Evolutionary conservation across 2,888 invertebrate genomes (phyloP), one percentile per base, ranked within the genome.

Genomic region (Diloba caeruleocephala): DNA sequence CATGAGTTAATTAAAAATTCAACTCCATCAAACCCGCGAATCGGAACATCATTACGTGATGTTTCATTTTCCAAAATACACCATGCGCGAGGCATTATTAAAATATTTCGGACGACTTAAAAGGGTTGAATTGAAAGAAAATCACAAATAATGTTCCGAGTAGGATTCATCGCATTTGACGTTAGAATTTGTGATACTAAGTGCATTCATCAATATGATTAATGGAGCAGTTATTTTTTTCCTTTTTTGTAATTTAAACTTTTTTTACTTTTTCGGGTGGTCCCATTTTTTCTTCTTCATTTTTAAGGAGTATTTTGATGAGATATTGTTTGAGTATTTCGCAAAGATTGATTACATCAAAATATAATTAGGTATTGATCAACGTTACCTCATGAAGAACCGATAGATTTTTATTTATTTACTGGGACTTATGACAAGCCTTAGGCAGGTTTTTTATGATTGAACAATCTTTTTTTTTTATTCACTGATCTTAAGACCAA

Each of bases 191-290:
- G 71, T 81, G 76, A 78, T 80, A 81, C 81, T 79, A 79, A 83
- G 79, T 85, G 84, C 85, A 86, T 88, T 86, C 87, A 88, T 88
- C 88, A 89, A 87, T 87, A 85, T 88, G 89, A 88, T 88, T 89
- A 87, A 89, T 89, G 87, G 77, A 78, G 49, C 63, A 75, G 69
- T 75, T n/a, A n/a, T n/a, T 83, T 79, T 80, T 80, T 78, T 78
- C 66, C 70, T 78, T 81, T 83, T 69, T 74, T 75, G 76, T 81
- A 82, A 83, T 82, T 79, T 79, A 70, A 78, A 61, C 75, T 76
- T 83, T 81, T 83, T 78, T 73, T 72, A 72, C 71, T 74, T 73
- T 78, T 80, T 68, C 70, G 72, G 67, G 71, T 71, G 62, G 61
- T 72, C 58, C 58, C 58, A 67, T 73, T 79, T 80, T 84, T 81